These are phyloP conservation scores for Hermaeophaga mercurialis DNA, from an alignment of 2,888 invertebrate genomes.

Conservation along the genomic window DNA sequence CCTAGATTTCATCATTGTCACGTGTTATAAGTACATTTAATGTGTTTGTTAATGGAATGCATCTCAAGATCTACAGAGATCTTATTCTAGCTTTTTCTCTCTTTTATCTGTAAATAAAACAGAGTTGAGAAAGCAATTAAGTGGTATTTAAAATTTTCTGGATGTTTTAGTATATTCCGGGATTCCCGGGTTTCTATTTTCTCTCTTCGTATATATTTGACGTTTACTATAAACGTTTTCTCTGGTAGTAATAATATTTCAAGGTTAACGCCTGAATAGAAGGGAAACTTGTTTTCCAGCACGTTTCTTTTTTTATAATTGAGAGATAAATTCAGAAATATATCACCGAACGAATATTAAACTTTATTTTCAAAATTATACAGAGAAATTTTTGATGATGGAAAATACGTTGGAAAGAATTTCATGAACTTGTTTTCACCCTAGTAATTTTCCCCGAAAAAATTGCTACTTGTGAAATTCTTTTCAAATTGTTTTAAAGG, in stretches of 20 bases:
- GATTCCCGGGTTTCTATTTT: constrained; percentile 1
- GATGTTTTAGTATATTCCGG: constrained; percentile 15
- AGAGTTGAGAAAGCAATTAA: constrained; percentile 22
- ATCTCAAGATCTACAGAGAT: constrained; percentile 2
- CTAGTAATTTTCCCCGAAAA: constrained; percentile 1
- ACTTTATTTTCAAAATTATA: too few relatives aligned
- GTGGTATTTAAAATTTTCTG: constrained; percentile 8
- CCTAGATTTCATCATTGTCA: constrained; percentile 9
- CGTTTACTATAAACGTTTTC: constrained; percentile 20
- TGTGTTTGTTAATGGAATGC: constrained; percentile 12
- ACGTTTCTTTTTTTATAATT: background rate
- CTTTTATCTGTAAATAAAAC: constrained; percentile 23
- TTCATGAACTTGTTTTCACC: background rate
- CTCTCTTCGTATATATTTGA: constrained; percentile 14
- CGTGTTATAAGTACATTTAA: background rate
- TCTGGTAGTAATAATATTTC: constrained; percentile 12
- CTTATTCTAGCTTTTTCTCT: constrained; percentile 18
- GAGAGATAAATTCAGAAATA: background rate
- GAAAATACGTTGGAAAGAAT: background rate
- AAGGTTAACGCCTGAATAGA: too few relatives aligned
- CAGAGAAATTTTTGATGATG: too few relatives aligned
- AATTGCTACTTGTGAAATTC: background rate
- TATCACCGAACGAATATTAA: too few relatives aligned
- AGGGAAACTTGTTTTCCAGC: background rate
- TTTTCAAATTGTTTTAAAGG: background rate